Evolutionary conservation across 1,140 invertebrate genomes (phyloP), one percentile per base, ranked within the genome.

Genomic region (Rhagoletis pomonella): DNA sequence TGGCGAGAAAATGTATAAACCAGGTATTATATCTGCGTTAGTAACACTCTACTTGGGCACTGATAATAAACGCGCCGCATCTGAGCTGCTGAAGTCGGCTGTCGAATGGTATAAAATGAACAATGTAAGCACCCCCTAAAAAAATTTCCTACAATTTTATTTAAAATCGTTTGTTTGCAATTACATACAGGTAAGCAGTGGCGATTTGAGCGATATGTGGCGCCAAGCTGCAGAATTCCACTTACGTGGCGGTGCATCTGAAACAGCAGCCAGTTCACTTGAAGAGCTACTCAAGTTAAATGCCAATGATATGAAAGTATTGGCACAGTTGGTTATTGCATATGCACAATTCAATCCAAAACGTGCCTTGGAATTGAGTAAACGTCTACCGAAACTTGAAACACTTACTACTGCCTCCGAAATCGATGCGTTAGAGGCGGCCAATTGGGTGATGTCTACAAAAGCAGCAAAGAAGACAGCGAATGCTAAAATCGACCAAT

Each of bases 61-160:
- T 44, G 96, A 96, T 88, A 96, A 98, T 88, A 95, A 96, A 69
- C 95, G 96, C 29, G 95, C 95, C 58, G 98, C 97, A 0, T 96
- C 96, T 0, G 94, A 95, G 5, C 93, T 97, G 47, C 95, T 99
- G 7, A 96, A 96, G 88, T 95, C 97, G 73, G 96, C 97, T 42
- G 96, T 98, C 4, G 95, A 96, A 85, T 98, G 97, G 95, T 97
- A 98, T 89, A 96, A 97, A 90, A 96, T 96, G 89, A 96, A 97
- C 90, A 96, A 97, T 94, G 97, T 97, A 90, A 90, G 91, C 90
- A 86, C 17, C 6, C 1, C n/a, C 12, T 17, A 3, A 62, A 62
- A n/a, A 62, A 17, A 62, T 62, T 67, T 14, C 4, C 5, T 0
- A 67, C 29, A 67, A 58, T 81, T 17, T 85, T 69, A 62, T 2